Conservation (phyloP, 2,797 vertebrate genomes). For the Pseudochirops corinnae region DNA sequence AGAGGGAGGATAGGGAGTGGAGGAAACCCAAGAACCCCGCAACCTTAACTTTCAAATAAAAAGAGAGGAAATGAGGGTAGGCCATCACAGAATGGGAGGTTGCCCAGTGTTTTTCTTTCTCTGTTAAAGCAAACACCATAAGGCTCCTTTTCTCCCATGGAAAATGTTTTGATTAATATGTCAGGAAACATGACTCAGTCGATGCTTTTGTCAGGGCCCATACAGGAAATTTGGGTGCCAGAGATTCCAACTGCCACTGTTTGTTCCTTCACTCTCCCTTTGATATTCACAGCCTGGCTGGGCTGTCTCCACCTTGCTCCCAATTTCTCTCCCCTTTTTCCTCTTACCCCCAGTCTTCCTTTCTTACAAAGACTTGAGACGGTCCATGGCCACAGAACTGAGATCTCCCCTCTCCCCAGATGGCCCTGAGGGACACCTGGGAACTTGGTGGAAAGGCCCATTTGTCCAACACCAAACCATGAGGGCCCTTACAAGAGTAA, state of each 20-base stretch:
- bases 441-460: background rate
- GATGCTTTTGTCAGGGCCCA: constrained; percentile 52
- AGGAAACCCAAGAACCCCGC: background rate
- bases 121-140: constrained; percentile 68
- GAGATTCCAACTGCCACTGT: constrained; percentile 49
- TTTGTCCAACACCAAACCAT: background rate
- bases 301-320: background rate
- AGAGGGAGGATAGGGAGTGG: background rate
- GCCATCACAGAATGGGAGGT: constrained; percentile 72
- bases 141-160: constrained; percentile 34
- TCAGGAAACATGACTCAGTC: constrained; percentile 71
- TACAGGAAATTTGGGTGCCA: constrained; percentile 66
- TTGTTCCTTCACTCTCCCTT: background rate
- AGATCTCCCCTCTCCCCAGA: background rate
- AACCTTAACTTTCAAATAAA: constrained; percentile 18
- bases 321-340: background rate
- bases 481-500: background rate
- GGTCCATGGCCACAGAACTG: background rate
- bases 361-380: background rate
- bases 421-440: background rate
- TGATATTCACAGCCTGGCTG: background rate
- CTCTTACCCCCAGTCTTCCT: background rate
- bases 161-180: constrained; percentile 54
- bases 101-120: constrained; percentile 46
- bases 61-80: constrained; percentile 38